Evolutionary conservation across 1,140 invertebrate genomes (phyloP), one percentile per base, ranked within the genome.

Genomic region (Trichomalopsis sarcophagae): DNA sequence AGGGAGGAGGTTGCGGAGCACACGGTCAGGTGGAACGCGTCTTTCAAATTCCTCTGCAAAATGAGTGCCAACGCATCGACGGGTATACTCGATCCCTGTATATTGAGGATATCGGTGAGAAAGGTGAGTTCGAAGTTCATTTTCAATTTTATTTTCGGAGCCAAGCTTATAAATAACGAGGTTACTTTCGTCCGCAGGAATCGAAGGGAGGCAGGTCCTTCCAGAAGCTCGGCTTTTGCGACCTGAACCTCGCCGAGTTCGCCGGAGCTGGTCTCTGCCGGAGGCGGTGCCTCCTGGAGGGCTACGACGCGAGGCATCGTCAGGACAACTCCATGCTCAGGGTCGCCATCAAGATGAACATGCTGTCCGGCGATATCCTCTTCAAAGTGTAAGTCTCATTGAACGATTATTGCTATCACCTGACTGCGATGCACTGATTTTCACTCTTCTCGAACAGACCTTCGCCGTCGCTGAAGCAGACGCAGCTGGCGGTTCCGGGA

Each of bases 321-420:
- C 97, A 98, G 90, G 98, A 99, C 93, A 99, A 99, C 94, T 99
- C 98, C 55, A 98, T 98, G 95, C 95, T 99, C 17, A 95, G 96
- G 89, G 96, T 99, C 84, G 95, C 96, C 78, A 97, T 99, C 86
- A 96, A 96, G 89, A 98, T 99, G 96, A 97, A 97, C 88, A 97
- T 99, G 95, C 95, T 98, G 79, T 97, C 97, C 75, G 98, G 98
- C 75, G 98, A 99, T 93, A 98, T 99, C 86, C 96, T 99, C 84
- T 99, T 99, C 91, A 99, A 99, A 97, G 98, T 98, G 98, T 99
- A 93, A 96, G 96, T 95, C 47, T 75, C 17, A 44, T 44, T 7
- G 40, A 44, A 11, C 7, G 40, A 44, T 30, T 27, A 14, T 69
- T 30, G 33, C 33, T 6, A 36, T 36, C 33, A 36, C 33, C 33